A percentile compares a stretch with the other conserved stretches of the same genome.
Evolutionary conservation across 2,797 vertebrate species (phyloP).

Genomic region (Scolopax bukidnonensis): DNA sequence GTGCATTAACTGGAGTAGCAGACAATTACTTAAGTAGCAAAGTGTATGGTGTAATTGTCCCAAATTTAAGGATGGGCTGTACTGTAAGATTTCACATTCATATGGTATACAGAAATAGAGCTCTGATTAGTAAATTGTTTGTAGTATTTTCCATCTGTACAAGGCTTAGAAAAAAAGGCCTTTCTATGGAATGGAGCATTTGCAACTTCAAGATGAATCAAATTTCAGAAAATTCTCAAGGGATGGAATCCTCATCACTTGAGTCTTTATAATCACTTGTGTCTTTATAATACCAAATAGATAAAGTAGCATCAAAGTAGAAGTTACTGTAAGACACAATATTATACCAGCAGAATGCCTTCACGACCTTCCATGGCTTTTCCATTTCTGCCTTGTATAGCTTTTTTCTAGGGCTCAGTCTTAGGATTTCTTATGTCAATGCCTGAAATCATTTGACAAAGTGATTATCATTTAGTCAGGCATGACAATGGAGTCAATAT

Average conservation of each 20-base stretch:
- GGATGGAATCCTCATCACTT: background rate
- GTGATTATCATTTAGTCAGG: background rate
- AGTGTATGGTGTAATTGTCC: background rate
- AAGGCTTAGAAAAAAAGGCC: background rate
- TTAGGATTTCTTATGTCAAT: background rate
- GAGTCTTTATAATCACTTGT: background rate
- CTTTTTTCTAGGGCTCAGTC: background rate
- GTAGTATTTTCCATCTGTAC: background rate
- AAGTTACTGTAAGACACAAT: background rate
- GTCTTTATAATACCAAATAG: background rate
- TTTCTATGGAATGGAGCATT: background rate
- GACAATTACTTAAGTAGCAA: slow-evolving; percentile 10
- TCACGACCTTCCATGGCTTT: background rate
- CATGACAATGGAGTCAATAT: background rate
- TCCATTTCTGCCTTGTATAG: background rate
- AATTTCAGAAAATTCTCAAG: background rate
- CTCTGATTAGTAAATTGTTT: slow-evolving; percentile 19
- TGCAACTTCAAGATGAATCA: background rate
- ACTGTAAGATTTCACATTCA: background rate
- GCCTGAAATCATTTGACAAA: background rate
- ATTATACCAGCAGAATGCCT: background rate
- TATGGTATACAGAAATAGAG: background rate
- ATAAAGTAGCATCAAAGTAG: background rate
- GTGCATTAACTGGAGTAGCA: background rate
- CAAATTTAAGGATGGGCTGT: background rate